Evolutionary conservation across 2,113 vertebrate genomes (phyloP).

Genomic region (Rhodinocichla rosea): DNA sequence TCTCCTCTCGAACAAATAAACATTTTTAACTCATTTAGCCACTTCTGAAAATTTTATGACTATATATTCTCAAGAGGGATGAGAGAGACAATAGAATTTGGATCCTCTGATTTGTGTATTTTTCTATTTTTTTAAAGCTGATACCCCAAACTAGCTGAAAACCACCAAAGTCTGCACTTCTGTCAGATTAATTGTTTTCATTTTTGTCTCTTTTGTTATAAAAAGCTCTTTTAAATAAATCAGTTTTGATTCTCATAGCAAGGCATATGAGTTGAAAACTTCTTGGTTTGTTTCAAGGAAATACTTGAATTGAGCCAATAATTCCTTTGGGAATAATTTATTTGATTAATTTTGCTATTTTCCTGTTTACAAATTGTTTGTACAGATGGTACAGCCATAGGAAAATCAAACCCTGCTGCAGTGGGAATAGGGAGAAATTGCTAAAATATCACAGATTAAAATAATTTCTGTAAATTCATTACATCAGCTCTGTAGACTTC

Average conservation of each 20-base stretch:
- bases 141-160: background rate
- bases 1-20: background rate
- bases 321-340: conserved; percentile 45
- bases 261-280: background rate
- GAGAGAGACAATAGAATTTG: background rate
- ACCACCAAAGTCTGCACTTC: background rate
- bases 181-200: background rate
- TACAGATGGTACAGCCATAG: background rate
- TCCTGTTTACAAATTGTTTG: conserved; percentile 1
- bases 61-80: background rate
- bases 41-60: background rate
- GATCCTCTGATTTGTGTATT: background rate
- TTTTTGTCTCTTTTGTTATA: background rate
- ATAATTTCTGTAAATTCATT: background rate
- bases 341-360: conserved; percentile 28
- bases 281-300: conserved; percentile 9
- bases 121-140: background rate
- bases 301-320: background rate
- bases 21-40: background rate
- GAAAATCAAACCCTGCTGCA: background rate
- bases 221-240: background rate
- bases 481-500: background rate
- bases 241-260: background rate
- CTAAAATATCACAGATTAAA: background rate
- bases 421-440: background rate